Percentiles rank a stretch among this genome's conserved stretches.
Evolutionary conservation across 2,797 vertebrate species (phyloP).

Genomic region (Pelochelys cantorii): DNA sequence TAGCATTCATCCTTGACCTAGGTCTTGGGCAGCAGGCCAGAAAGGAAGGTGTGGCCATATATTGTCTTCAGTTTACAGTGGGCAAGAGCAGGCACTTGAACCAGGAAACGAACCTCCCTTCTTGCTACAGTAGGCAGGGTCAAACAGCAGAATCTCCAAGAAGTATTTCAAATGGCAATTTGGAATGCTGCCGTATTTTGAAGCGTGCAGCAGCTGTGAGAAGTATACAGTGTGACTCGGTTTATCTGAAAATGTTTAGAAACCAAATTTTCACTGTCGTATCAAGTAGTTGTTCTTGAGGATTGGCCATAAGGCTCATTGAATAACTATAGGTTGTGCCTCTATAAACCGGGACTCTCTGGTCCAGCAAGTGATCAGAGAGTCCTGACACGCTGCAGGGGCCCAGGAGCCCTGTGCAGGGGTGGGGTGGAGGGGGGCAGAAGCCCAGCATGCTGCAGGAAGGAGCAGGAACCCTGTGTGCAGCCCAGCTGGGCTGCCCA

Average conservation of each 20-base stretch:
- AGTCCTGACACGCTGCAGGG: too few relatives aligned
- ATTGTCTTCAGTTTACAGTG: not conserved
- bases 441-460: too few relatives aligned
- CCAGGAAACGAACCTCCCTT: not conserved
- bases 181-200: accelerated
- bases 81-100: not conserved
- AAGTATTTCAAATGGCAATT: accelerated
- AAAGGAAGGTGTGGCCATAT: not conserved
- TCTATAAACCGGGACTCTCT: too few relatives aligned
- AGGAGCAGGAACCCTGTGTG: too few relatives aligned
- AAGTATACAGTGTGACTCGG: accelerated
- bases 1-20: not conserved
- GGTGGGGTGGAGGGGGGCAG: too few relatives aligned
- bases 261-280: not conserved
- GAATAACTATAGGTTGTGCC: too few relatives aligned
- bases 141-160: not conserved
- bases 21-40: not conserved
- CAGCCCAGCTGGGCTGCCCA: too few relatives aligned
- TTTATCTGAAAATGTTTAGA: not conserved
- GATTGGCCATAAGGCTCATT: not conserved
- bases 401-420: too few relatives aligned
- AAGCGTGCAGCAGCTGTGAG: accelerated
- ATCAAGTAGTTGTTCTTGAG: accelerated
- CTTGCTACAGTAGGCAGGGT: not conserved
- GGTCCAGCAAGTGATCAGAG: too few relatives aligned